Evolutionary conservation across 2,113 vertebrate genomes (phyloP).

Genomic region (Chloropsis cyanopogon): DNA sequence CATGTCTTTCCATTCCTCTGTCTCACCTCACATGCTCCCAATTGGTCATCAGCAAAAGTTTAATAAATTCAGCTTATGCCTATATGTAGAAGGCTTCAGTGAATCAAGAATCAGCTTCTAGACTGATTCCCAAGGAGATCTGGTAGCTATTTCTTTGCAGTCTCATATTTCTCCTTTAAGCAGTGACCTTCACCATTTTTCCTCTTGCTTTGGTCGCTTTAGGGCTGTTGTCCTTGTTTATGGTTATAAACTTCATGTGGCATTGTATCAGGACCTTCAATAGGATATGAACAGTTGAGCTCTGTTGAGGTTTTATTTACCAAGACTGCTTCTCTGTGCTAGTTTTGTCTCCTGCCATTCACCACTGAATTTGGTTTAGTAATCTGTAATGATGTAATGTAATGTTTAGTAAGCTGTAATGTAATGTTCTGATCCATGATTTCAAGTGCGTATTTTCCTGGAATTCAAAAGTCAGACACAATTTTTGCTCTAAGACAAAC

Average conservation of each 20-base stretch:
- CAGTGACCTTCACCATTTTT: neutral
- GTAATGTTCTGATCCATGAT: neutral
- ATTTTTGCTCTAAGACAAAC: neutral
- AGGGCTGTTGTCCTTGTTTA: neutral
- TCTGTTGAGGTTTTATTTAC: neutral
- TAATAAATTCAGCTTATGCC: neutral
- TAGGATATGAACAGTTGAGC: neutral
- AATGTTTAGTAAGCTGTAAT: neutral
- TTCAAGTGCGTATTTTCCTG: neutral
- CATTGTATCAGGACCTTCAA: neutral
- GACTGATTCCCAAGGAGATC: neutral
- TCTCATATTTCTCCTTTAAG: neutral
- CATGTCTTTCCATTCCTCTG: neutral
- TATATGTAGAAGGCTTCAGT: neutral
- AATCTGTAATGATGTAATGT: neutral
- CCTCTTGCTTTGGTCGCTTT: neutral
- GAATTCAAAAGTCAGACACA: neutral
- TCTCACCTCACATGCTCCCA: neutral
- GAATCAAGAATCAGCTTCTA: neutral
- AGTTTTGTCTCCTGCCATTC: neutral
- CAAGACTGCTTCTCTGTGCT: neutral
- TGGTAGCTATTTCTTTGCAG: neutral
- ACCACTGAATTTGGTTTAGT: neutral
- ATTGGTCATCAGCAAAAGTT: neutral
- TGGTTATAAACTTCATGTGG: accelerated